phyloP scores from a whole-genome alignment of 2,113 vertebrate species.

The Otolemur garnettii region DNA sequence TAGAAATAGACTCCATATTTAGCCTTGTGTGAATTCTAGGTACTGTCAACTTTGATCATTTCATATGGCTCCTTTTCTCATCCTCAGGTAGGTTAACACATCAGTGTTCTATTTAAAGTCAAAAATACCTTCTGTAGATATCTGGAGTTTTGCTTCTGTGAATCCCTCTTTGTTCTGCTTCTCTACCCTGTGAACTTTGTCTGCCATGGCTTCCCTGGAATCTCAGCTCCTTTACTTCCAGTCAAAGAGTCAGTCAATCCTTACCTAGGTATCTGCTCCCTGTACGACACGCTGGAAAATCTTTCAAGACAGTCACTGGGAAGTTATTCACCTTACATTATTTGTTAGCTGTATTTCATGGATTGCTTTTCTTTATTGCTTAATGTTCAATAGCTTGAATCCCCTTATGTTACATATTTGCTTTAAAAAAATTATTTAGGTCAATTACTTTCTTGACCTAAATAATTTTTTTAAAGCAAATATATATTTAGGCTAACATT shows the following conservation, averaged over 20 bases:
- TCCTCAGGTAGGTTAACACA: neutral
- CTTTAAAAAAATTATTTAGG: neutral
- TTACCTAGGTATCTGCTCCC: fast-evolving
- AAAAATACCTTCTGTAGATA: neutral
- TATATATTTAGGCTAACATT: neutral
- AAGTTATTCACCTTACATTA: too few species aligned
- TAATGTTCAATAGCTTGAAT: neutral
- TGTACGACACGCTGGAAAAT: neutral
- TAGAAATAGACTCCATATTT: neutral
- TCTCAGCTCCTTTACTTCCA: neutral
- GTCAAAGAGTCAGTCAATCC: neutral
- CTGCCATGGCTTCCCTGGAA: neutral
- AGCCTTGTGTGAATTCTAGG: neutral
- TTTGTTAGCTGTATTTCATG: neutral
- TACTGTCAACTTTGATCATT: neutral
- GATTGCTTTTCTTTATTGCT: neutral
- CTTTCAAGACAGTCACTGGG: neutral
- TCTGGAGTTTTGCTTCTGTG: neutral
- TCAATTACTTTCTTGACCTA: too few species aligned
- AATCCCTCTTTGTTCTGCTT: neutral
- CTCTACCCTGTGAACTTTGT: neutral
- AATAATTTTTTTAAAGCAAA: too few species aligned
- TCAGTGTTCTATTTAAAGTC: neutral
- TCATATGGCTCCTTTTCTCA: neutral
- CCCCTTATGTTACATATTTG: neutral